Conservation (phyloP, 2,797 vertebrate genomes). For the Borostomias antarcticus region DNA sequence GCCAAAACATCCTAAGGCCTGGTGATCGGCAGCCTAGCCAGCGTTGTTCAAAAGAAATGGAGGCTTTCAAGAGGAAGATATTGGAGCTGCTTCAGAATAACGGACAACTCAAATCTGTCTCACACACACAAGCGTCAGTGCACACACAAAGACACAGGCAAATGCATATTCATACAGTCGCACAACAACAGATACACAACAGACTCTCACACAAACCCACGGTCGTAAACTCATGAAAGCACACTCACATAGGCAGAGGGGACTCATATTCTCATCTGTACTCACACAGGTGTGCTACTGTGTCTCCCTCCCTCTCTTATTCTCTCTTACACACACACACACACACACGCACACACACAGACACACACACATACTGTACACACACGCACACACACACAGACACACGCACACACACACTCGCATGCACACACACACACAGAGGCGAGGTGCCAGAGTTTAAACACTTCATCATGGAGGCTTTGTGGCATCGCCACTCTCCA, state of each 20-base stretch:
- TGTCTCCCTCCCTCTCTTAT: too few species aligned
- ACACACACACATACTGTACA: background rate
- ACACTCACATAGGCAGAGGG: too few species aligned
- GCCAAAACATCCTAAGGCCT: slow-evolving; percentile 36
- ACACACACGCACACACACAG: background rate
- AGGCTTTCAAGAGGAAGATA: slow-evolving; percentile 37
- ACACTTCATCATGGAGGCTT: slow-evolving; percentile 30
- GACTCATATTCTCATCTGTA: too few species aligned
- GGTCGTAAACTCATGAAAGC: too few species aligned
- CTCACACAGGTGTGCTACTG: too few species aligned
- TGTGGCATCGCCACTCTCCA: background rate
- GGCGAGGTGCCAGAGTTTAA: slow-evolving; percentile 27
- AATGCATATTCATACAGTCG: too few species aligned
- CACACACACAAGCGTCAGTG: background rate
- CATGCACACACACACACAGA: background rate
- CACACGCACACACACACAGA: background rate
- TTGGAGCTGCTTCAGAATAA: slow-evolving; percentile 30
- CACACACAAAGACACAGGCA: too few species aligned
- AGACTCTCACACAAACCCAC: too few species aligned
- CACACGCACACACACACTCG: background rate
- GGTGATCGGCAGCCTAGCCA: slow-evolving; percentile 26
- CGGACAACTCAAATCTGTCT: background rate
- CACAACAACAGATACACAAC: too few species aligned
- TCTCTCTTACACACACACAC: too few species aligned
- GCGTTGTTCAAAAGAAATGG: slow-evolving; percentile 30